Evolutionary conservation across 2,113 vertebrate species (phyloP).

Genomic region (Peromyscus leucopus): DNA sequence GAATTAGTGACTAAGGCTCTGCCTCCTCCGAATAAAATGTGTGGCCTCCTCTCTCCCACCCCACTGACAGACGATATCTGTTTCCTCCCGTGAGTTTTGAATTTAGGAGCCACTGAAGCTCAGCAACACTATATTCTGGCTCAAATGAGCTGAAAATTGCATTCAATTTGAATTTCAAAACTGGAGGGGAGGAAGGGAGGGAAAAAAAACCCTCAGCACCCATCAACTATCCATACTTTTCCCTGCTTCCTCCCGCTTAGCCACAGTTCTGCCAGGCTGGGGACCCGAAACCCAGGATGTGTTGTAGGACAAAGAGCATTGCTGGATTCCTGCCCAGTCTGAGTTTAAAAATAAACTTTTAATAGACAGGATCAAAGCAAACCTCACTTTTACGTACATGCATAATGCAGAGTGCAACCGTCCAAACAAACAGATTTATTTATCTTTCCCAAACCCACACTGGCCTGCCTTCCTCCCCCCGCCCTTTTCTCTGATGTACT

Average conservation of each 20-base stretch:
- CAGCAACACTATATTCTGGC: constrained; percentile 92
- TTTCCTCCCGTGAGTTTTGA: constrained; percentile 89
- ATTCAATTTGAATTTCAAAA: constrained; percentile 95
- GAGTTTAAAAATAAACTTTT: constrained; percentile 91
- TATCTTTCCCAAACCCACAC: constrained; percentile 81
- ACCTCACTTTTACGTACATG: constrained; percentile 86
- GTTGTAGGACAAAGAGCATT: constrained; percentile 84
- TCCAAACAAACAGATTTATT: constrained; percentile 81
- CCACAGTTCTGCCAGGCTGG: constrained; percentile 69
- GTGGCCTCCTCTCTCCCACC: constrained; percentile 83
- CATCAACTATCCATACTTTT: constrained; percentile 80
- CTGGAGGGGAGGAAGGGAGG: constrained; percentile 77
- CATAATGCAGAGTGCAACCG: constrained; percentile 84
- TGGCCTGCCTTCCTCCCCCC: background rate
- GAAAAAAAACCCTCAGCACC: constrained; percentile 68
- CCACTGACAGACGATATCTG: constrained; percentile 92
- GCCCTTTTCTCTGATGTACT: background rate
- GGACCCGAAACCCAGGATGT: constrained; percentile 82
- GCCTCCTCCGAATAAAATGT: constrained; percentile 85
- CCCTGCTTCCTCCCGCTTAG: constrained; percentile 82
- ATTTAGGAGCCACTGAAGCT: constrained; percentile 93
- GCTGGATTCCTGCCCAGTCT: constrained; percentile 87
- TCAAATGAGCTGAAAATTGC: constrained; percentile 94
- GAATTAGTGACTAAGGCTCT: constrained; percentile 86
- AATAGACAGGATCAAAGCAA: constrained; percentile 89